Evolutionary conservation across 2,888 invertebrate species (phyloP).

Genomic region (Chorisops tibialis): DNA sequence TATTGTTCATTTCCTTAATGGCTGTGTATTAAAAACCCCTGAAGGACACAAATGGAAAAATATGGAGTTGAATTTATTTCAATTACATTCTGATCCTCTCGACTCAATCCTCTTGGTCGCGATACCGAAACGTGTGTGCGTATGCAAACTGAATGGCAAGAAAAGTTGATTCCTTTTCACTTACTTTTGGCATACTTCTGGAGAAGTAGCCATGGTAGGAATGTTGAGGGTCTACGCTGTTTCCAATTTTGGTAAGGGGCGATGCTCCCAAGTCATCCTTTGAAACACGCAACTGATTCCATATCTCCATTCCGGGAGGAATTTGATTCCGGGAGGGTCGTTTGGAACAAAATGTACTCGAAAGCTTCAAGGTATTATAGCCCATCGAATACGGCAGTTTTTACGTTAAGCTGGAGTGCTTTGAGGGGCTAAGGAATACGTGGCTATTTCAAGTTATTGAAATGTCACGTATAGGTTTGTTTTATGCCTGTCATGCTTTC

Average conservation of each 20-base stretch:
- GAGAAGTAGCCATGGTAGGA: neutral
- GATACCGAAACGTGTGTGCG: slow-evolving; percentile 12
- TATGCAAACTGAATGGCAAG: slow-evolving; percentile 12
- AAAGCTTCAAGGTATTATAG: no score
- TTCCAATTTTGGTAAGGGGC: no score
- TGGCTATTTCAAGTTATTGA: slow-evolving; percentile 28
- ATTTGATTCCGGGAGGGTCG: no score
- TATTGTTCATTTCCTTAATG: slow-evolving; percentile 34
- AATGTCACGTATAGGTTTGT: slow-evolving; percentile 29
- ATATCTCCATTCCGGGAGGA: no score
- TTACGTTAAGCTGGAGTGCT: no score
- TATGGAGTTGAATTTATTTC: slow-evolving; percentile 33
- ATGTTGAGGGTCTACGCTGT: no score
- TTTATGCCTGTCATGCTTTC: slow-evolving; percentile 29
- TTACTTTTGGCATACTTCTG: no score
- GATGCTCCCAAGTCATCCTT: neutral
- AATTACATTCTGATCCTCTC: slow-evolving; percentile 33
- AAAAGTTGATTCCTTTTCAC: neutral
- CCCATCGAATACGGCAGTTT: no score
- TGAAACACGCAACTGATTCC: neutral
- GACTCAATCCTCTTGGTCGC: slow-evolving; percentile 20
- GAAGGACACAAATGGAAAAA: slow-evolving; percentile 31
- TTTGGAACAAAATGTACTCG: no score
- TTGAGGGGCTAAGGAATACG: neutral
- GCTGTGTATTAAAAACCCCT: slow-evolving; percentile 29